Percentiles rank a stretch among this genome's conserved stretches.
phyloP scores from a whole-genome alignment of 2,113 vertebrate species.

The Glareola pratincola region DNA sequence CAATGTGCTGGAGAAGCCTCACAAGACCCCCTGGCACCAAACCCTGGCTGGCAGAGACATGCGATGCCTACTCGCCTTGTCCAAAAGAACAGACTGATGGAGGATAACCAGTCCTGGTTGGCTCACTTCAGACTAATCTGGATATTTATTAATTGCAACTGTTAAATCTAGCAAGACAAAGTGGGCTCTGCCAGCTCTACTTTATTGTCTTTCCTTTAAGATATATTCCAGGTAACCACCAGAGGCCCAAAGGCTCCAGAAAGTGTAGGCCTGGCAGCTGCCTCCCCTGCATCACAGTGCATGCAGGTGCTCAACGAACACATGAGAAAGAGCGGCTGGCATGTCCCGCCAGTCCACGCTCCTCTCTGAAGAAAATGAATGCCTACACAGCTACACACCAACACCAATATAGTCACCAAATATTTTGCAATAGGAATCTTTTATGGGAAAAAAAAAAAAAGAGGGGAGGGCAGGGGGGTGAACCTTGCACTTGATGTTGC shows the following conservation, averaged over 20 bases:
- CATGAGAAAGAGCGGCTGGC: background rate
- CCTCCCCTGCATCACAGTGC: background rate
- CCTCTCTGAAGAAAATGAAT: background rate
- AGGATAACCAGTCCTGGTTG: background rate
- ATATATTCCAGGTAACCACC: background rate
- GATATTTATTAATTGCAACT: background rate
- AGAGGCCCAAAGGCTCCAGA: background rate
- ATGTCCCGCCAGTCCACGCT: fast-evolving
- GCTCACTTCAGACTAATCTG: background rate
- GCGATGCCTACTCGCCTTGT: background rate
- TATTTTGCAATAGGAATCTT: background rate
- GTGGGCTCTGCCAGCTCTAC: background rate
- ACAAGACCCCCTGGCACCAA: fast-evolving
- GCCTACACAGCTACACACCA: background rate
- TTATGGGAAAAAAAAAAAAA: background rate
- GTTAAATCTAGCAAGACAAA: background rate
- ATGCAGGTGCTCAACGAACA: background rate
- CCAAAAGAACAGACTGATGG: background rate
- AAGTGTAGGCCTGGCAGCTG: background rate
- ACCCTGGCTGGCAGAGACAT: fast-evolving
- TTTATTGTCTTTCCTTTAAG: background rate
- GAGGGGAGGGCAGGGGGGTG: no score
- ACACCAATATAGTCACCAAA: background rate
- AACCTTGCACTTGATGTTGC: background rate
- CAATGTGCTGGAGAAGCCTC: background rate